Percentiles rank a stretch among this genome's conserved stretches.
Evolutionary conservation across 2,113 vertebrate genomes (phyloP).

Genomic region (Oxygymnocypris stewartii): DNA sequence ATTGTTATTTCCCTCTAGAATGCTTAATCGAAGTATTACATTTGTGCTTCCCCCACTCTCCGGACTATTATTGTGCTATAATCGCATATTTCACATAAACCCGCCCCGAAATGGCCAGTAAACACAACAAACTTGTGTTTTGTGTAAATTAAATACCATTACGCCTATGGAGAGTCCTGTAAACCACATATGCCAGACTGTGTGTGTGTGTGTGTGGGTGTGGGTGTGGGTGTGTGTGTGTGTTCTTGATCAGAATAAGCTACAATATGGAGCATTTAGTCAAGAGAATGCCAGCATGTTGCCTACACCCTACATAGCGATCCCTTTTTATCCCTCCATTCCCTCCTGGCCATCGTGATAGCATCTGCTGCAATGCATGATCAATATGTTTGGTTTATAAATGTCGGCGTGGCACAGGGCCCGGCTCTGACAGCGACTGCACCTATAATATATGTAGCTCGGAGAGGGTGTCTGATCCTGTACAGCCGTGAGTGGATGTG

Average conservation of each 20-base stretch:
- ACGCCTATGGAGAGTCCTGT: too few relatives aligned
- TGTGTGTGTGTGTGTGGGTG: too few relatives aligned
- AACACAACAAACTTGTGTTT: background rate
- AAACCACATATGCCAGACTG: too few relatives aligned
- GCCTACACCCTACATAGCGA: background rate
- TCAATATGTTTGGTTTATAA: conserved; percentile 80
- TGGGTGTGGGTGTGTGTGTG: too few relatives aligned
- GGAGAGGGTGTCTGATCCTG: conserved; percentile 46
- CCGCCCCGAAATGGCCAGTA: background rate
- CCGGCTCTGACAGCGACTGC: conserved; percentile 70
- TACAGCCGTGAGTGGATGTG: conserved; percentile 51
- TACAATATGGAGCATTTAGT: background rate
- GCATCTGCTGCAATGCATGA: conserved; percentile 70
- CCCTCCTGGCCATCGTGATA: conserved; percentile 64
- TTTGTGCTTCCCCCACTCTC: conserved; percentile 30
- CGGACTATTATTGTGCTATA: background rate
- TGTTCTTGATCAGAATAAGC: background rate
- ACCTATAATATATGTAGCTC: conserved; percentile 71
- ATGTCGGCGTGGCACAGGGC: conserved; percentile 66
- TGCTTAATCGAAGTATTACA: conserved; percentile 68
- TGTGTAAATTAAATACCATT: background rate
- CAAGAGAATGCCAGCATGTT: background rate
- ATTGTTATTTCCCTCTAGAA: conserved; percentile 63
- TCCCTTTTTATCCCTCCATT: conserved; percentile 31
- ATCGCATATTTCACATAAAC: background rate